These are phyloP conservation scores for Colinus virginianus DNA, from an alignment of 2,113 vertebrate genomes.

Conservation along the genomic window DNA sequence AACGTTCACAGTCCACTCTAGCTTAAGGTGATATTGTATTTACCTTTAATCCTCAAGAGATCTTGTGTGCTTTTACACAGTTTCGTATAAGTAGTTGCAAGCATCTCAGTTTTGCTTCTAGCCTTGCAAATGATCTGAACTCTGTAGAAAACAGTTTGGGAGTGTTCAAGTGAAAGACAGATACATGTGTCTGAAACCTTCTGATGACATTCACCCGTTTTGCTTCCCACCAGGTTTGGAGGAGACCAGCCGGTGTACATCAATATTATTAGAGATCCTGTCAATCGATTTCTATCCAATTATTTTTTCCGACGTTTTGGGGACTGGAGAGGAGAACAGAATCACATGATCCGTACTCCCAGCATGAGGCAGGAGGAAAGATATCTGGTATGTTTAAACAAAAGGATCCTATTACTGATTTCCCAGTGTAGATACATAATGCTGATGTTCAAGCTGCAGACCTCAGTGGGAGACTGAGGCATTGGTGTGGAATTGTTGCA, in stretches of 20 bases:
- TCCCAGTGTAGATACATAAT: neutral
- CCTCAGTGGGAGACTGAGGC: neutral
- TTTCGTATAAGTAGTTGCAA: neutral
- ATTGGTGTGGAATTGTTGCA: neutral
- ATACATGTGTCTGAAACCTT: neutral
- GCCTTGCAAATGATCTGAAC: neutral
- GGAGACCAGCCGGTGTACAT: conserved; percentile 97
- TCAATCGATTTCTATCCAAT: conserved; percentile 96
- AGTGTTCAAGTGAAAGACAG: neutral
- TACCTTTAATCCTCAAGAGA: neutral
- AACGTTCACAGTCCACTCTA: rapidly evolving
- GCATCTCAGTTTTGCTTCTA: neutral
- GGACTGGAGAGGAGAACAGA: conserved; percentile 98
- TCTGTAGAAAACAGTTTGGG: neutral
- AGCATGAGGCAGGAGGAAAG: conserved; percentile 97
- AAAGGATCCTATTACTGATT: neutral
- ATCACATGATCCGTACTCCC: conserved; percentile 96
- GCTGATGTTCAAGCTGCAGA: neutral
- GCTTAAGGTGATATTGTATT: neutral
- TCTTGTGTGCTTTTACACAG: neutral
- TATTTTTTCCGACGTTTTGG: conserved; percentile 99
- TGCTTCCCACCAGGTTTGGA: conserved; percentile 85
- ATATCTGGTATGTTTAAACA: conserved; percentile 88
- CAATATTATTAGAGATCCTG: conserved; percentile 97
- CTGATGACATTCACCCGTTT: conserved; percentile 22